Evolutionary conservation across 1,140 invertebrate species (phyloP).

Genomic region (Teleopsis dalmanni): DNA sequence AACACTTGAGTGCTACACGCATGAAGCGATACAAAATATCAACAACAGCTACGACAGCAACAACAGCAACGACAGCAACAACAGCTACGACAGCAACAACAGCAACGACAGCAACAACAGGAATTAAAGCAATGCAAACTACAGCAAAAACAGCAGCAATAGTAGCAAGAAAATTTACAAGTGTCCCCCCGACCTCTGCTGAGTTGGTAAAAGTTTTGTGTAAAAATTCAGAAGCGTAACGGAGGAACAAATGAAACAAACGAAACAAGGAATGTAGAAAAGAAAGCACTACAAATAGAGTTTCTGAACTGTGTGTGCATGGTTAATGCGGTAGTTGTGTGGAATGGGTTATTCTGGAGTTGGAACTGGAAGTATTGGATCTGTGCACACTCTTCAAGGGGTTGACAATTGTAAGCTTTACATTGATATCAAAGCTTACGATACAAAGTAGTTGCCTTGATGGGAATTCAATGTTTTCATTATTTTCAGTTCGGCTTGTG

Average conservation of each 20-base stretch:
- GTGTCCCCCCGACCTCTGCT: neutral
- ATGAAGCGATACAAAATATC: neutral
- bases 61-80: neutral
- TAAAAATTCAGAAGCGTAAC: neutral
- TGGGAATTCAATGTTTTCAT: constrained; percentile 5
- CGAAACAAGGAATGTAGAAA: neutral
- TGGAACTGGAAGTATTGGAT: too few relatives aligned
- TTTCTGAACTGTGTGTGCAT: too few relatives aligned
- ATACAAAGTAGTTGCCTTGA: neutral
- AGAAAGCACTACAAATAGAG: neutral
- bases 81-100: neutral
- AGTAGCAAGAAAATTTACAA: neutral
- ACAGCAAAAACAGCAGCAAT: neutral
- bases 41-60: neutral
- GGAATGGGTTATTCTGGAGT: too few relatives aligned
- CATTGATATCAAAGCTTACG: too few relatives aligned
- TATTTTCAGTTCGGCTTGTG: too few relatives aligned
- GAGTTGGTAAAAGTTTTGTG: neutral
- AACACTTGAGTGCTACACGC: neutral
- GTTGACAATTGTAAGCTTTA: too few relatives aligned
- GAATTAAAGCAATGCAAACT: too few relatives aligned
- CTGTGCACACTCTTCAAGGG: too few relatives aligned
- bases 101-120: neutral
- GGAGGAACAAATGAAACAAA: neutral
- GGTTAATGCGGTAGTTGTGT: too few relatives aligned